Evolutionary conservation across 35 echinoderm and acorn worm genomes (phyloP).

Genomic region (Stichopus chloronotus): DNA sequence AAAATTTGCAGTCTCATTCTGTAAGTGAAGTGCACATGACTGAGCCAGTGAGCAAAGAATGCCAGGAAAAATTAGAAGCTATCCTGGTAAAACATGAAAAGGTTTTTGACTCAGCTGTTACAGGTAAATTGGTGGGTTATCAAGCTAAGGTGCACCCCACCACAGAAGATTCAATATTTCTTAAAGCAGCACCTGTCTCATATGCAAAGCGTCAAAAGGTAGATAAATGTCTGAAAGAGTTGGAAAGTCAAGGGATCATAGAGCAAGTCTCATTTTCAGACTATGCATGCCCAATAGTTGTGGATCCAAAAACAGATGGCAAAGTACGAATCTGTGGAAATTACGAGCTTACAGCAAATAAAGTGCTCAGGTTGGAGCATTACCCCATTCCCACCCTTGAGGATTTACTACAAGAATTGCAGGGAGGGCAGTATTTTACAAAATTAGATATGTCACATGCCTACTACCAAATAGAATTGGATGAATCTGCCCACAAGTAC

Average conservation of each 20-base stretch:
- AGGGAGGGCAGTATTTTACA: too few relatives aligned
- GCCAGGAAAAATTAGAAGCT: background rate
- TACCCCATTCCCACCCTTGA: slow-evolving; percentile 65
- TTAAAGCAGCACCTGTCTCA: slow-evolving; percentile 66
- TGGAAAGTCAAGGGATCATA: slow-evolving; percentile 59
- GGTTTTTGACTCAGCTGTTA: slow-evolving; percentile 22
- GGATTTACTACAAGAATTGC: too few relatives aligned
- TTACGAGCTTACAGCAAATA: too few relatives aligned
- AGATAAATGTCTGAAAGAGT: slow-evolving; percentile 50
- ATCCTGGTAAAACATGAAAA: background rate
- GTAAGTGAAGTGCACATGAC: too few relatives aligned
- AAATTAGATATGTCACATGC: too few relatives aligned
- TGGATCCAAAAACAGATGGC: too few relatives aligned
- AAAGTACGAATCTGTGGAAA: too few relatives aligned
- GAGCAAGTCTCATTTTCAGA: slow-evolving; percentile 60
- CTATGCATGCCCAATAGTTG: slow-evolving; percentile 74
- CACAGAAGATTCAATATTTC: slow-evolving; percentile 43
- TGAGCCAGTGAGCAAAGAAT: too few relatives aligned
- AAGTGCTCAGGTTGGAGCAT: slow-evolving; percentile 50
- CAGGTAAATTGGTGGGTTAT: slow-evolving; percentile 27
- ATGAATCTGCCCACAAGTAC: slow-evolving; percentile 57
- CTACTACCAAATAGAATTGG: too few relatives aligned
- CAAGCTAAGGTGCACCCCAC: slow-evolving; percentile 65
- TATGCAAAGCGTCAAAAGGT: slow-evolving; percentile 71
- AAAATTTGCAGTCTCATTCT: too few relatives aligned